phyloP scores from a whole-genome alignment of 2,888 invertebrate genomes.

The Brachyopa scutellaris region DNA sequence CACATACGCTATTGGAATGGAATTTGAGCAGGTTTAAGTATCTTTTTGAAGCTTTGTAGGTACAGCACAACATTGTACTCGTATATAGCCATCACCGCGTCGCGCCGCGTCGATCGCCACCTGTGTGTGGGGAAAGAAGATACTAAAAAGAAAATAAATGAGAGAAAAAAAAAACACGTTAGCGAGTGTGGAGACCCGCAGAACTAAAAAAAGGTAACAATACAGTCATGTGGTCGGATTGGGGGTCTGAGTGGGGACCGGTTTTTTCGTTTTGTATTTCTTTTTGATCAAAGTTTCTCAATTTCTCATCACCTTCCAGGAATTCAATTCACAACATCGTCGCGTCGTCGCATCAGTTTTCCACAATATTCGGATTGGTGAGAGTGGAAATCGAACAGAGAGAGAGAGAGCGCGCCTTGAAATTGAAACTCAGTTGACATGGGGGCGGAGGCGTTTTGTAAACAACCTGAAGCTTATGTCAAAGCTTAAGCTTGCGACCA shows the following conservation, averaged over 20 bases:
- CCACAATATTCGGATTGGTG: slow-evolving; percentile 26
- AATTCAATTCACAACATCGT: slow-evolving; percentile 70
- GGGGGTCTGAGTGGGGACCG: slow-evolving; percentile 48
- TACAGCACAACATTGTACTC: slow-evolving; percentile 39
- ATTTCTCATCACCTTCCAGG: slow-evolving; percentile 66
- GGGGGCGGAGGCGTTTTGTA: slow-evolving; percentile 34
- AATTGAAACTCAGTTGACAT: neutral
- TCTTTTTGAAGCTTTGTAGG: slow-evolving; percentile 57
- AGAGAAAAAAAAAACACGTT: slow-evolving; percentile 27
- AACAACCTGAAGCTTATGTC: slow-evolving; percentile 29
- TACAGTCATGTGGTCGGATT: slow-evolving; percentile 59
- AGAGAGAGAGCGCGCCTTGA: neutral
- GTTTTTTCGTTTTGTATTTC: slow-evolving; percentile 38
- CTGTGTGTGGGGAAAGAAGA: slow-evolving; percentile 49
- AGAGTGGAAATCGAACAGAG: neutral
- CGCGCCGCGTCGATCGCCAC: neutral
- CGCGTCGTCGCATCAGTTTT: slow-evolving; percentile 1
- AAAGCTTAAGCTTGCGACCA: neutral
- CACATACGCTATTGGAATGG: slow-evolving; percentile 67
- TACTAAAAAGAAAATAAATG: slow-evolving; percentile 10
- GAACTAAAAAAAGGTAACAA: slow-evolving; percentile 47
- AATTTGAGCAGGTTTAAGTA: slow-evolving; percentile 68
- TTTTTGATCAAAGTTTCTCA: slow-evolving; percentile 9
- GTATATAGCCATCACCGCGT: slow-evolving; percentile 20
- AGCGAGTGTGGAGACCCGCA: neutral